Evolutionary conservation across 2,113 vertebrate species (phyloP).

Genomic region (Tachysurus fulvidraco): DNA sequence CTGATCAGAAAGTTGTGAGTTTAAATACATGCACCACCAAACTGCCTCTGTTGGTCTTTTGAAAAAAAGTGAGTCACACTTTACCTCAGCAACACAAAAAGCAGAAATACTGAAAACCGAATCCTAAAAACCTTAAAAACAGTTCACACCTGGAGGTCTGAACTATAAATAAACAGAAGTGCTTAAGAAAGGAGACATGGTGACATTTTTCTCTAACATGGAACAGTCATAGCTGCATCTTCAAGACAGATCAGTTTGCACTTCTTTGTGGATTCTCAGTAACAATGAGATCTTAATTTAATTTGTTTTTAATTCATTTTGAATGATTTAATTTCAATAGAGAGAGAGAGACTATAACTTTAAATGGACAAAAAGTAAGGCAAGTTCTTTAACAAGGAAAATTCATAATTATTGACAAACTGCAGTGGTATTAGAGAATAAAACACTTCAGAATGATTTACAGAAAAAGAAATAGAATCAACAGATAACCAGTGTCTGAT

Average conservation of each 20-base stretch:
- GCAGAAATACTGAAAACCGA: not conserved
- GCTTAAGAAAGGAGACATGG: too few relatives aligned
- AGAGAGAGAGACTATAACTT: not conserved
- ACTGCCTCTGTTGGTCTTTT: not conserved
- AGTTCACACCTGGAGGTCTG: not conserved
- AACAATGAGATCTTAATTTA: not conserved
- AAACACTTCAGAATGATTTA: not conserved
- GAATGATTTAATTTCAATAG: not conserved
- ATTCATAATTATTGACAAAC: not conserved
- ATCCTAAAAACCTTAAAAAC: not conserved
- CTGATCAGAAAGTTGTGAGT: not conserved
- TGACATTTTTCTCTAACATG: too few relatives aligned
- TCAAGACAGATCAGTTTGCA: not conserved
- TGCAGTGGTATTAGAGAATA: not conserved
- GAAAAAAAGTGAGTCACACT: not conserved
- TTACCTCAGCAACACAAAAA: not conserved
- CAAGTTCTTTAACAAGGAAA: not conserved
- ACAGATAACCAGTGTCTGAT: not conserved
- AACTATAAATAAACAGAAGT: too few relatives aligned
- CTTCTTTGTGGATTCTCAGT: not conserved
- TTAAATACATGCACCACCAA: not conserved
- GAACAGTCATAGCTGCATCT: not conserved
- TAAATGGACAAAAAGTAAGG: not conserved
- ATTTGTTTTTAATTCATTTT: too few relatives aligned
- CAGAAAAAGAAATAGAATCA: not conserved